A percentile compares a stretch with the other conserved stretches of the same genome.
These are phyloP conservation scores for Sebastes fasciatus DNA, from an alignment of 2,113 vertebrate species.

Conservation along the genomic window DNA sequence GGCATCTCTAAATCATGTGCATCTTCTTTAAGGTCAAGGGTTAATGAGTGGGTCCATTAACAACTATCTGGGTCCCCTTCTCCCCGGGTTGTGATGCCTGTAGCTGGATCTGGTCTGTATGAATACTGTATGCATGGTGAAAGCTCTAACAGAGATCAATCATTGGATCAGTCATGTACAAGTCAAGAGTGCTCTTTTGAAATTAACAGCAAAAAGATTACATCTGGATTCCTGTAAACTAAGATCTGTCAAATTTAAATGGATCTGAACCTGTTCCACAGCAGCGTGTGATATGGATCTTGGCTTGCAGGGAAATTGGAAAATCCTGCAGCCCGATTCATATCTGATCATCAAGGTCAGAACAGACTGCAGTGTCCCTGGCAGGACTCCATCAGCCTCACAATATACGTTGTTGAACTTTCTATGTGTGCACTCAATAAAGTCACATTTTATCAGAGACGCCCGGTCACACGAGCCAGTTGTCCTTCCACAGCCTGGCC, in stretches of 20 bases:
- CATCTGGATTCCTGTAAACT: background rate
- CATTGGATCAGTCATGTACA: background rate
- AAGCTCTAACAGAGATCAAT: background rate
- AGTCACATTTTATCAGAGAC: constrained; percentile 41
- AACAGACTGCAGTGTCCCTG: constrained; percentile 33
- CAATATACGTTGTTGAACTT: background rate
- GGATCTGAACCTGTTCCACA: constrained; percentile 7
- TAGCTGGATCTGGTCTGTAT: background rate
- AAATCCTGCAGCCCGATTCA: constrained; percentile 15
- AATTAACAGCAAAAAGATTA: background rate
- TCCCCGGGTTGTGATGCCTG: background rate
- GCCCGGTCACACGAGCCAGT: constrained; percentile 10
- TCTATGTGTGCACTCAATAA: constrained; percentile 34
- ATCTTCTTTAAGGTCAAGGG: too few species aligned
- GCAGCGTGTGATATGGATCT: constrained; percentile 44
- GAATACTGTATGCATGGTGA: background rate
- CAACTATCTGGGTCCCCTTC: background rate
- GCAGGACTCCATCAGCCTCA: constrained; percentile 22
- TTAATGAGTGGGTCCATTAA: too few species aligned
- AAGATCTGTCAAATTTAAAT: background rate
- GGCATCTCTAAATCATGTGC: background rate
- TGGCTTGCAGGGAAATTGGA: constrained; percentile 22
- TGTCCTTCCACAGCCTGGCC: background rate
- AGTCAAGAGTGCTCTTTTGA: background rate
- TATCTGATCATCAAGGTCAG: constrained; percentile 36